Evolutionary conservation across 35 echinoderm and acorn worm genomes (phyloP).

Genomic region (Anneissia japonica): DNA sequence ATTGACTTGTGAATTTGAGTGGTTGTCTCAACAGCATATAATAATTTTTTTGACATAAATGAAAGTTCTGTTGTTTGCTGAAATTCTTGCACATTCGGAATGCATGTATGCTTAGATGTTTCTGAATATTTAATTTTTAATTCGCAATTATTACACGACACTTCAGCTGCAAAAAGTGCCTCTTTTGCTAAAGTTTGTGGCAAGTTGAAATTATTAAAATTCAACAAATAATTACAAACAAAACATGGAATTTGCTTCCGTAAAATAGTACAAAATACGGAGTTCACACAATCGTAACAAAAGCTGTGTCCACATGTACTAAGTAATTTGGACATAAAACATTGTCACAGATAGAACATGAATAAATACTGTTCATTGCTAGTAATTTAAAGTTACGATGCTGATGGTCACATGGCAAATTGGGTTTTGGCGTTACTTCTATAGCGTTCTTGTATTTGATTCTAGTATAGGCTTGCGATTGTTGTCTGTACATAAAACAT

Average conservation of each 20-base stretch:
- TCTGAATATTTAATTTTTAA: too few species aligned
- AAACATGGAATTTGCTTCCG: background rate
- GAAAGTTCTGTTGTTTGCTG: background rate
- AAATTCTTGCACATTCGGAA: background rate
- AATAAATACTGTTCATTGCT: background rate
- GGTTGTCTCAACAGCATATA: background rate
- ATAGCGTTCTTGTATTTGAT: background rate
- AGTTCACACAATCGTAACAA: background rate
- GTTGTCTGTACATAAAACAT: background rate
- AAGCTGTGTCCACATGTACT: background rate
- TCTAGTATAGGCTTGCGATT: background rate
- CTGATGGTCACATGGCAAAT: background rate
- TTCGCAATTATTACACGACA: background rate
- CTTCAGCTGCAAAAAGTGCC: background rate
- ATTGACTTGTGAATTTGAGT: background rate
- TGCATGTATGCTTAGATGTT: background rate
- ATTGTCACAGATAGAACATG: background rate
- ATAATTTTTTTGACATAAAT: background rate
- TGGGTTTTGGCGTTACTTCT: background rate
- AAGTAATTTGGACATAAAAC: background rate
- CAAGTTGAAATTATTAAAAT: background rate
- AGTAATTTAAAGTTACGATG: background rate
- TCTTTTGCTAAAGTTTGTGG: background rate
- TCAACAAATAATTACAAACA: background rate
- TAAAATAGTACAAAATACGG: background rate